These are phyloP conservation scores for Schlechtendalia chinensis DNA, from an alignment of 1,140 invertebrate species.

Conservation along the genomic window DNA sequence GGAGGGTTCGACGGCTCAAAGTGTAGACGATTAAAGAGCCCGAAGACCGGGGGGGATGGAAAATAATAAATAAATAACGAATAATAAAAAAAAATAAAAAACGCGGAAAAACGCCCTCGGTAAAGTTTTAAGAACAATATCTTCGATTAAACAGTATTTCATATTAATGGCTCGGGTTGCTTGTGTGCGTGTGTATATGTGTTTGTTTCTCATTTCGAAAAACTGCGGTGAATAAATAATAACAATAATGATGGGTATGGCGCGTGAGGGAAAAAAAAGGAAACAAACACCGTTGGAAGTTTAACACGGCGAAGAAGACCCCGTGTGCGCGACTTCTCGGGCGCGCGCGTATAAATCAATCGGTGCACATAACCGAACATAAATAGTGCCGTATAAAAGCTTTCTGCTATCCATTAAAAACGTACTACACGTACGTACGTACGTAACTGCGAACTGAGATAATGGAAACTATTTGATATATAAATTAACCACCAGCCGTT, in stretches of 20 bases:
- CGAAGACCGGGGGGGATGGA: not conserved
- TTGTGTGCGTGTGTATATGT: slow-evolving; percentile 19
- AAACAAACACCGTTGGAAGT: slow-evolving; percentile 35
- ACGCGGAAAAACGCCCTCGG: slow-evolving; percentile 47
- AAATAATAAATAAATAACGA: slow-evolving; percentile 50
- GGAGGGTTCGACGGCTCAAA: slow-evolving; percentile 50
- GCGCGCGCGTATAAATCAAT: slow-evolving; percentile 49
- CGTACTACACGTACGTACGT: slow-evolving; percentile 13
- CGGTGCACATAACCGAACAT: slow-evolving; percentile 43
- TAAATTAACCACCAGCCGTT: slow-evolving; percentile 32
- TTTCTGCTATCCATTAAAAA: slow-evolving; percentile 42
- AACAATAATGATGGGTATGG: slow-evolving; percentile 48
- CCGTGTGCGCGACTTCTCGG: slow-evolving; percentile 43
- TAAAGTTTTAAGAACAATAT: slow-evolving; percentile 50
- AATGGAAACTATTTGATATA: slow-evolving; percentile 49
- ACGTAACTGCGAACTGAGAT: slow-evolving; percentile 27
- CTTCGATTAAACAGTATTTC: slow-evolving; percentile 50
- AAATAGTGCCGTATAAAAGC: slow-evolving; percentile 46
- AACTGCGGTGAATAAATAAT: slow-evolving; percentile 50
- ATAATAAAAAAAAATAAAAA: slow-evolving; percentile 50
- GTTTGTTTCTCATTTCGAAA: slow-evolving; percentile 49
- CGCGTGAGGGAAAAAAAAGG: slow-evolving; percentile 18
- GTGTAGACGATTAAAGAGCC: slow-evolving; percentile 49
- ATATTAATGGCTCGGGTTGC: slow-evolving; percentile 48
- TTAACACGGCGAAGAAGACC: slow-evolving; percentile 19